Percentiles rank a stretch among this genome's conserved stretches.
Conservation (phyloP, 2,797 vertebrate species). For the Acanthurus leucopareius region DNA sequence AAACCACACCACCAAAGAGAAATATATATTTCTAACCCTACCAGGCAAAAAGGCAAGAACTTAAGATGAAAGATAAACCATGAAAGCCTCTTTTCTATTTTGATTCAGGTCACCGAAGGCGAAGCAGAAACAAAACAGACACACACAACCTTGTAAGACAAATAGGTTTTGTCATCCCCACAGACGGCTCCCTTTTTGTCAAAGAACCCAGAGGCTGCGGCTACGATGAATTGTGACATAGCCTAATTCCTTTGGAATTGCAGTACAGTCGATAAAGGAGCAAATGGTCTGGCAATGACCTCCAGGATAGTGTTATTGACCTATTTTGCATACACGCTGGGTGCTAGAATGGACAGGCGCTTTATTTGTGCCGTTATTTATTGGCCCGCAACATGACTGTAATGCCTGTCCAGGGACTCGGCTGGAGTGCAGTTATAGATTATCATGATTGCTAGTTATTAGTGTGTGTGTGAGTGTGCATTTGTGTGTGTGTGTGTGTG, state of each 20-base stretch:
- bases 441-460: slow-evolving; percentile 88
- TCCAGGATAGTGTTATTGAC: slow-evolving; percentile 86
- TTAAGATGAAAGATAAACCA: slow-evolving; percentile 61
- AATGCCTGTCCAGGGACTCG: slow-evolving; percentile 86
- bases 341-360: slow-evolving; percentile 86
- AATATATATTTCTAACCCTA: slow-evolving; percentile 28
- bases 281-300: slow-evolving; percentile 84
- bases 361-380: slow-evolving; percentile 87
- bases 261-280: slow-evolving; percentile 84
- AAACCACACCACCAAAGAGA: slow-evolving; percentile 16
- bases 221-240: slow-evolving; percentile 85
- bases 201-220: slow-evolving; percentile 77
- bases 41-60: slow-evolving; percentile 45
- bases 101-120: slow-evolving; percentile 78
- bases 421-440: slow-evolving; percentile 89
- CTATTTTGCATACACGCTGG: slow-evolving; percentile 88
- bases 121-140: slow-evolving; percentile 77
- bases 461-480: slow-evolving; percentile 59
- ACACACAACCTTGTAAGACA: slow-evolving; percentile 86
- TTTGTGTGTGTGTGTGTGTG: slow-evolving; percentile 42
- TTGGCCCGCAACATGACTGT: slow-evolving; percentile 85
- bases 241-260: slow-evolving; percentile 86
- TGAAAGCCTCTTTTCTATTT: slow-evolving; percentile 71
- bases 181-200: slow-evolving; percentile 81
- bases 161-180: slow-evolving; percentile 86